phyloP scores from a whole-genome alignment of 2,888 invertebrate species.

The Stegana nigrithorax region DNA sequence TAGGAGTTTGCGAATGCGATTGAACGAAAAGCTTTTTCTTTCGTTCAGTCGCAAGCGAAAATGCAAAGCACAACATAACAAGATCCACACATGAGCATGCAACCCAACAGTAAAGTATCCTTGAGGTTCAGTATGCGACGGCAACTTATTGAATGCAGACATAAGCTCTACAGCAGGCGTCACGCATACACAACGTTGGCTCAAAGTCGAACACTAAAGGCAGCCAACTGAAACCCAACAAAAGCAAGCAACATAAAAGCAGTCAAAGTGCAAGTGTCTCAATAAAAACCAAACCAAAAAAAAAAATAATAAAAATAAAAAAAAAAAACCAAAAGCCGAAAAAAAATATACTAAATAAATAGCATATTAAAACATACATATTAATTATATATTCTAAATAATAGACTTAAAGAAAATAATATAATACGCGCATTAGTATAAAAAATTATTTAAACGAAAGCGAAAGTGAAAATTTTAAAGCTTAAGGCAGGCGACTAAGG shows the following conservation, averaged over 20 bases:
- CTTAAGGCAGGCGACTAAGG: not conserved
- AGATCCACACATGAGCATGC: not conserved
- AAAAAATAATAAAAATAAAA: not conserved
- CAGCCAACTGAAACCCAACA: not conserved
- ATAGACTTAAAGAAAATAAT: no score
- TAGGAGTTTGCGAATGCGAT: no score
- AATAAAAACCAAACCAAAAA: not conserved
- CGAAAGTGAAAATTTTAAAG: conserved; percentile 29
- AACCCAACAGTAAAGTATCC: conserved; percentile 1
- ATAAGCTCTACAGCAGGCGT: conserved; percentile 36
- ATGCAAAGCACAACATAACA: not conserved
- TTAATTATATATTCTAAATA: no score
- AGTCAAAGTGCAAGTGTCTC: conserved; percentile 50
- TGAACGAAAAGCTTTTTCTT: conserved; percentile 3
- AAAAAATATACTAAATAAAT: not conserved
- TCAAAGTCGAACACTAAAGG: not conserved
- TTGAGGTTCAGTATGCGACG: conserved; percentile 54
- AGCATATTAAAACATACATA: conserved; percentile 20
- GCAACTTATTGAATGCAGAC: conserved; percentile 53
- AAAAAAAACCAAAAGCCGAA: not conserved
- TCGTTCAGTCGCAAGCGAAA: not conserved
- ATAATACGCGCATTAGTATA: conserved; percentile 25
- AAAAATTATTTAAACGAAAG: not conserved
- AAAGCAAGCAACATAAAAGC: conserved; percentile 27
- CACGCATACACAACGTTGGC: conserved; percentile 17